Conservation (phyloP, 2,888 invertebrate species). For the Phania funesta region DNA sequence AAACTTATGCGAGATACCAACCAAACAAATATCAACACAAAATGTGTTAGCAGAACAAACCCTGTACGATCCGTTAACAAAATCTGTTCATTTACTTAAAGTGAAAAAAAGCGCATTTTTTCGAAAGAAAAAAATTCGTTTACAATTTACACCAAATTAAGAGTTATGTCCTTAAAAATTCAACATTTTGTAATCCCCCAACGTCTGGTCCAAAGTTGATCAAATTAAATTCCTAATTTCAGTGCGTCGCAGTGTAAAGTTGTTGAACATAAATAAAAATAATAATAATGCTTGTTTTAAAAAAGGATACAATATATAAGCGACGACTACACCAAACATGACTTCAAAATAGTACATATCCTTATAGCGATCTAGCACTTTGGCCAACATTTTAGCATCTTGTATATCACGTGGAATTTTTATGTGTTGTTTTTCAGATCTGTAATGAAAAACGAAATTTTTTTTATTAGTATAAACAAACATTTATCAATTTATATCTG, state of each 20-base stretch:
- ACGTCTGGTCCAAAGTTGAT: background rate
- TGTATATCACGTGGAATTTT: conserved; percentile 96
- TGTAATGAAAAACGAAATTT: conserved; percentile 76
- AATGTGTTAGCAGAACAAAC: too few species aligned
- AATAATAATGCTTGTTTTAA: background rate
- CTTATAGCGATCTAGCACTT: conserved; percentile 94
- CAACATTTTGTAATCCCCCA: too few species aligned
- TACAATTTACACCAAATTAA: too few species aligned
- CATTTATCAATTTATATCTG: too few species aligned
- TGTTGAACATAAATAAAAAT: background rate
- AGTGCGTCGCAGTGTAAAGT: background rate
- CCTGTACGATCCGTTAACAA: too few species aligned
- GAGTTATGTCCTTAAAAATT: too few species aligned
- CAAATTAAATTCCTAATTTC: background rate
- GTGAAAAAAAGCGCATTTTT: too few species aligned
- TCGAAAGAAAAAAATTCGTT: too few species aligned
- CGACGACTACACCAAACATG: conserved; percentile 91
- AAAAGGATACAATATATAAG: conserved; percentile 93
- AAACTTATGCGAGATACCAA: too few species aligned
- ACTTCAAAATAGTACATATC: conserved; percentile 96
- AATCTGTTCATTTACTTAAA: too few species aligned
- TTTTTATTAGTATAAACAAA: background rate
- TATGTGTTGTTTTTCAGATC: conserved; percentile 91
- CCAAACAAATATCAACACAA: too few species aligned
- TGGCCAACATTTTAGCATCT: conserved; percentile 96